Evolutionary conservation across 2,113 vertebrate species (phyloP), one percentile per base, ranked within the genome.

Genomic region (Scortum barcoo): DNA sequence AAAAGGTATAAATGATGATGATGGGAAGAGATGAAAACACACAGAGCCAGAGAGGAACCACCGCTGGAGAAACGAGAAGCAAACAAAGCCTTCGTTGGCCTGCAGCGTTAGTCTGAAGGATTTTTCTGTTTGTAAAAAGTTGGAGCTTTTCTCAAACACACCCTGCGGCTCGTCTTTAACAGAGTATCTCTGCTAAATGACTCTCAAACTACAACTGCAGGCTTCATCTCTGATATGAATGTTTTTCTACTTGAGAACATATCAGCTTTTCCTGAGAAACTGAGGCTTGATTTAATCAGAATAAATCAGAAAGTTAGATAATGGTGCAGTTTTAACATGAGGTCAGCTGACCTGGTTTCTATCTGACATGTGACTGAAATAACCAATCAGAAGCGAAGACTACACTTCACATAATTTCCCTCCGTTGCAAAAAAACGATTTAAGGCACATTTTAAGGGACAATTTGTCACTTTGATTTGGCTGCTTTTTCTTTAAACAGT

Each of bases 161-260:
- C 6, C 62, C n/a, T 11, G 36, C 24, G 7, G 62, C 71, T 67
- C 5, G 1, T 50, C 22, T 65, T 28, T 60, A 68, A 71, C 54
- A 70, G 53, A 61, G 24, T 40, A 6, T 58, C 62, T 81, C 33
- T 44, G 53, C 44, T 81, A 44, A 81, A 61, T 42, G 22, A 51
- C 53, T 58, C 58, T 69, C 17, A 72, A 1, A 19, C 77, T 11
- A 26, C 61, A 48, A 65, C 69, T 57, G 12, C 60, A 36, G 69
- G 38, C 1, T 42, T 26, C 1, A 5, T 40, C 36, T 58, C 33
- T 30, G 12, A 30, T n/a, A 11, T 62, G 28, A 74, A 74, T 24
- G 44, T 2, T 36, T 74, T 61, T 1, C 17, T 67, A 5, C 19
- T 26, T 48, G 4, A 17, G 42, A 13, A 28, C 10, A 69, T n/a